These are phyloP conservation scores for Cygnus atratus DNA, from an alignment of 2,113 vertebrate genomes.

Conservation along the genomic window DNA sequence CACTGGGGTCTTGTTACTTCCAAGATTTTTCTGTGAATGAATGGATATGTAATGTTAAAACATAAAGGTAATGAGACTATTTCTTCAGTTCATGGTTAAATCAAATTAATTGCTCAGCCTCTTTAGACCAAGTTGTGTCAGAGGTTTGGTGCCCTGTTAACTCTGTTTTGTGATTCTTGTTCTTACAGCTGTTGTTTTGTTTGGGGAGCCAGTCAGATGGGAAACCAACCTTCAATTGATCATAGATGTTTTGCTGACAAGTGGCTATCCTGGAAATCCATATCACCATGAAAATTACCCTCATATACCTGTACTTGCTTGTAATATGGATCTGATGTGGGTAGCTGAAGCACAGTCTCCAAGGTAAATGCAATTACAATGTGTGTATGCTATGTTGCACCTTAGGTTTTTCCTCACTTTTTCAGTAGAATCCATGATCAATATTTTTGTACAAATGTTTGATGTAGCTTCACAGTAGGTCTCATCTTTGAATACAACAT, in stretches of 20 bases:
- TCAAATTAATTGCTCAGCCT: background rate
- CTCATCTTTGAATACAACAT: accelerated
- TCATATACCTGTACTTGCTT: slow-evolving; percentile 87
- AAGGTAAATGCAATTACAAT: slow-evolving; percentile 63
- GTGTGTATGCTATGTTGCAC: accelerated
- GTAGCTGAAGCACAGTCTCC: slow-evolving; percentile 89
- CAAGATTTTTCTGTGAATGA: background rate
- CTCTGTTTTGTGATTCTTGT: background rate
- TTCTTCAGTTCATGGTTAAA: background rate
- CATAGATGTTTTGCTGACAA: slow-evolving; percentile 86
- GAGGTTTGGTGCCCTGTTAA: background rate
- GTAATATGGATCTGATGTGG: slow-evolving; percentile 91
- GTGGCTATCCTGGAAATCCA: slow-evolving; percentile 79
- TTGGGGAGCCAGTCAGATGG: slow-evolving; percentile 90
- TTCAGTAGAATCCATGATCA: background rate
- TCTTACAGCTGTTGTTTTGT: slow-evolving; percentile 82
- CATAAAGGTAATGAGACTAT: background rate
- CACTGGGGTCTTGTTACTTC: background rate
- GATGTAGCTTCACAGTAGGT: background rate
- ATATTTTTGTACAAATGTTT: background rate
- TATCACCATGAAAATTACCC: slow-evolving; percentile 60
- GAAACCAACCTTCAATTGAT: slow-evolving; percentile 90
- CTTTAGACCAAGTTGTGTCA: background rate
- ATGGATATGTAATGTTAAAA: background rate
- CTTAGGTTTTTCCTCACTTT: background rate